phyloP scores from a whole-genome alignment of 2,113 vertebrate genomes.

The Carassius gibelio region DNA sequence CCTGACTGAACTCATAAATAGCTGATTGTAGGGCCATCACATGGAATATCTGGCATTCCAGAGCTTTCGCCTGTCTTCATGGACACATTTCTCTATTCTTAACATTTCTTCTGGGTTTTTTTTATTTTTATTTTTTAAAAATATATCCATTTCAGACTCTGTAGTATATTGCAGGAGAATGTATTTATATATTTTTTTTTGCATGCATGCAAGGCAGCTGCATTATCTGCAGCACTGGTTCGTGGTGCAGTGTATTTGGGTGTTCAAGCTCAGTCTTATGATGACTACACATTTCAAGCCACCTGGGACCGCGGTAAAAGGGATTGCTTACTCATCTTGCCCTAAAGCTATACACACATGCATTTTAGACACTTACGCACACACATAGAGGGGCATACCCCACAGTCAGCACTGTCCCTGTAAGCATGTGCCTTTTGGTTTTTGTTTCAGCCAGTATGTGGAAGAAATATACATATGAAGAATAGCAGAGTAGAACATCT shows the following conservation, averaged over 20 bases:
- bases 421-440: background rate
- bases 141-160: background rate
- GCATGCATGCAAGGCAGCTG: too few relatives aligned
- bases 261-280: background rate
- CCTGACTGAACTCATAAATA: background rate
- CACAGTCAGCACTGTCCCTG: background rate
- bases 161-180: background rate
- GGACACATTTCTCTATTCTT: background rate
- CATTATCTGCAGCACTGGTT: too few relatives aligned
- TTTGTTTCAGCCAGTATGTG: slow-evolving; percentile 1
- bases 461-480: background rate
- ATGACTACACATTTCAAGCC: background rate
- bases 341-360: background rate
- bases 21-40: background rate
- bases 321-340: slow-evolving; percentile 5
- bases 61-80: background rate
- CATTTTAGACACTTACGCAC: slow-evolving; percentile 1
- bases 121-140: too few relatives aligned
- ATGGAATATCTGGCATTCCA: background rate
- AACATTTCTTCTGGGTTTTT: too few relatives aligned
- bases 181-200: background rate
- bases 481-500: slow-evolving; percentile 14
- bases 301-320: background rate
- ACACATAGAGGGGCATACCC: background rate
- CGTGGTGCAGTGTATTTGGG: background rate